A percentile compares a stretch with the other conserved stretches of the same genome.
phyloP scores from a whole-genome alignment of 2,113 vertebrate species.

The Atlantisia rogersi region DNA sequence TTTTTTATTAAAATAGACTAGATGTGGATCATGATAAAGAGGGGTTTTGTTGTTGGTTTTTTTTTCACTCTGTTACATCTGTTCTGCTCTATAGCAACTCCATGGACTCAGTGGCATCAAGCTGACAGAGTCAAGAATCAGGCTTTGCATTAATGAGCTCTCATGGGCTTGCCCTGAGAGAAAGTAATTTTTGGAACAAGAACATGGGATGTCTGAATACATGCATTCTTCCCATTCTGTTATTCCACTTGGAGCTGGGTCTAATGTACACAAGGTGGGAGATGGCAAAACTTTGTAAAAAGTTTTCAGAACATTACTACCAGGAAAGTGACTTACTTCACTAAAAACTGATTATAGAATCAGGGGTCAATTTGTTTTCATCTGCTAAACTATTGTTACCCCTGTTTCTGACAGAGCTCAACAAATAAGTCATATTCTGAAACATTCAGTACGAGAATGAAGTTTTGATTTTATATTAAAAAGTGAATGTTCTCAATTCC shows the following conservation, averaged over 20 bases:
- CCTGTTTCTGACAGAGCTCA: not conserved
- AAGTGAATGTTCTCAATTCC: not conserved
- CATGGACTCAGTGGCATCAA: not conserved
- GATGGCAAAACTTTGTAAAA: not conserved
- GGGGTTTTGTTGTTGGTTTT: not conserved
- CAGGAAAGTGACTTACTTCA: not conserved
- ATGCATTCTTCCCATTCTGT: not conserved
- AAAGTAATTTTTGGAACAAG: not conserved
- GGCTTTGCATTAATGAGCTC: not conserved
- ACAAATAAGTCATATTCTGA: not conserved
- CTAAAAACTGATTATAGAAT: not conserved
- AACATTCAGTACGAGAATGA: not conserved
- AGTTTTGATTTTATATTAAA: not conserved
- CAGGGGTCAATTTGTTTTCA: not conserved
- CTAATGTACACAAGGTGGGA: not conserved
- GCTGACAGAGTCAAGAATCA: not conserved
- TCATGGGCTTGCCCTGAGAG: not conserved
- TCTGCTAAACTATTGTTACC: not conserved
- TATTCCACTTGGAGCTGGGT: not conserved
- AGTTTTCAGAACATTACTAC: not conserved
- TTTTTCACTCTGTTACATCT: not conserved
- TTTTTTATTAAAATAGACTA: not conserved
- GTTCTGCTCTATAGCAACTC: not conserved
- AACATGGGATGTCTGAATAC: not conserved
- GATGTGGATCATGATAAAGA: not conserved